phyloP scores from a whole-genome alignment of 2,888 invertebrate species.

The Rotaria socialis region DNA sequence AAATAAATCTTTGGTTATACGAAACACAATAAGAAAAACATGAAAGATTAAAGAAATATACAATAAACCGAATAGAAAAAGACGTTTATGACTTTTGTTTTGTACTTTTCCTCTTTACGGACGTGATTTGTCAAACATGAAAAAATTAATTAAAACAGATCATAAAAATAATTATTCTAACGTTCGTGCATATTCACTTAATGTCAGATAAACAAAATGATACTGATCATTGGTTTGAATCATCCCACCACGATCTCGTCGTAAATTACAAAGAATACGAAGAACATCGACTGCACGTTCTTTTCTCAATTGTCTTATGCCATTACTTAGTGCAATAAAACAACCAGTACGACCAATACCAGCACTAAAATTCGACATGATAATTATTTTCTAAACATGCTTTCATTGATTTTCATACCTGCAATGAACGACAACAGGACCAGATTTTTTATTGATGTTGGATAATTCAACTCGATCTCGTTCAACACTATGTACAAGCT shows the following conservation, averaged over 20 bases:
- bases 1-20: no score
- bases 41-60: no score
- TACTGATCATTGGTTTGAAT: constrained; percentile 91
- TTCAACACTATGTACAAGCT: constrained; percentile 75
- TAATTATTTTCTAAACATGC: no score
- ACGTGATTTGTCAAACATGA: no score
- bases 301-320: constrained; percentile 77
- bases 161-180: neutral
- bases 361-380: constrained; percentile 65
- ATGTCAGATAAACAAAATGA: constrained; percentile 80
- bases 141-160: no score
- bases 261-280: constrained; percentile 81
- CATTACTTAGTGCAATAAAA: constrained; percentile 79
- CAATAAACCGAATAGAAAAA: no score
- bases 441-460: constrained; percentile 50
- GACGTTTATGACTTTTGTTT: no score
- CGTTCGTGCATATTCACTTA: constrained; percentile 56
- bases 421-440: constrained; percentile 60
- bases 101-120: no score
- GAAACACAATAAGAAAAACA: no score
- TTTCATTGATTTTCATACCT: constrained; percentile 55
- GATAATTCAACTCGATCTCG: constrained; percentile 46
- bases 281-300: constrained; percentile 80
- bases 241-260: constrained; percentile 81
- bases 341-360: constrained; percentile 90